These are phyloP conservation scores for Entomobrya multifasciata DNA, from an alignment of 2,888 invertebrate genomes.

Conservation along the genomic window DNA sequence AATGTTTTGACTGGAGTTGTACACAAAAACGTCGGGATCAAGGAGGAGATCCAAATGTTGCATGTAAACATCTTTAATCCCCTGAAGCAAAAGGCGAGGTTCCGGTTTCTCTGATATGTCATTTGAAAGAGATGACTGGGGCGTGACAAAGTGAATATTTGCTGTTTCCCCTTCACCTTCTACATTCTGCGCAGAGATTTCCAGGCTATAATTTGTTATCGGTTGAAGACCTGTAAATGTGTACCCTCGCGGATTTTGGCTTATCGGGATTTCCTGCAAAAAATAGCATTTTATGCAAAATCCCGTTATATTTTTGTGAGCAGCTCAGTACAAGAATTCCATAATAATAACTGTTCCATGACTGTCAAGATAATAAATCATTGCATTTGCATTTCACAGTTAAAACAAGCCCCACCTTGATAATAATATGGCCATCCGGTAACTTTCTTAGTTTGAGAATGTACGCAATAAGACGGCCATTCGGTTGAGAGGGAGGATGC, in stretches of 20 bases:
- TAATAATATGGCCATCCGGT: conserved; percentile 74
- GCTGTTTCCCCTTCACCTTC: conserved; percentile 79
- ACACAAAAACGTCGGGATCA: conserved; percentile 75
- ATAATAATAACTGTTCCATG: neutral
- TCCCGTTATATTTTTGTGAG: conserved; percentile 20
- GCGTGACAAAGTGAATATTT: conserved; percentile 75
- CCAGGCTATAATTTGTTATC: conserved; percentile 78
- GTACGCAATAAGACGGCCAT: conserved; percentile 77
- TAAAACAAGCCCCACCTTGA: conserved; percentile 77
- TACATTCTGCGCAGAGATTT: conserved; percentile 77
- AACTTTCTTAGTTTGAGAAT: conserved; percentile 75
- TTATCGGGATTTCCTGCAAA: conserved; percentile 79
- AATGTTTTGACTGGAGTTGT: conserved; percentile 62
- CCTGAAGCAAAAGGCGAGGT: conserved; percentile 76
- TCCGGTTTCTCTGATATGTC: conserved; percentile 74
- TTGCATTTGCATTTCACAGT: no score
- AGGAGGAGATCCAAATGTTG: conserved; percentile 76
- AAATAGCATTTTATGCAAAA: no score
- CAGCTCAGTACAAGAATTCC: no score
- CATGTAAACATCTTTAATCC: conserved; percentile 76
- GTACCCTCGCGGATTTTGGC: conserved; percentile 77
- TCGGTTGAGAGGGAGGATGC: conserved; percentile 78
- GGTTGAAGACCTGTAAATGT: conserved; percentile 78
- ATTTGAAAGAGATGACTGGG: conserved; percentile 75
- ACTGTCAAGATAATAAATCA: neutral